These are phyloP conservation scores for Agelastica alni DNA, from an alignment of 2,888 invertebrate species.

Conservation along the genomic window DNA sequence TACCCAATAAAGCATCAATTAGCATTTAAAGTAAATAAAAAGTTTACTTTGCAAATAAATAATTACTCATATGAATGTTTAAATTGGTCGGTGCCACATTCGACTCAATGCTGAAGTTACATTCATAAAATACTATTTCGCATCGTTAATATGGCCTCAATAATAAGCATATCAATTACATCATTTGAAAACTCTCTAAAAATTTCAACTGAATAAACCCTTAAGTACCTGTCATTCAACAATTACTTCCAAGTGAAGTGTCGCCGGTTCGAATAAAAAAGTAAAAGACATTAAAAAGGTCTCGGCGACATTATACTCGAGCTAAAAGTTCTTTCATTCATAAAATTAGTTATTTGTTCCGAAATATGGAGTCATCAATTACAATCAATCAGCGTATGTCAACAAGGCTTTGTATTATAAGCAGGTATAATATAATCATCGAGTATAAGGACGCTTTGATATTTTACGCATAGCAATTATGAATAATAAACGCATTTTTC, in stretches of 20 bases:
- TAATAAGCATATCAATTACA: slow-evolving; percentile 15
- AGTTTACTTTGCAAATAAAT: too few relatives aligned
- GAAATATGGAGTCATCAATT: slow-evolving; percentile 43
- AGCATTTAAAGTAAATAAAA: too few relatives aligned
- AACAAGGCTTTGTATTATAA: slow-evolving; percentile 41
- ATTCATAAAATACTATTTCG: background rate
- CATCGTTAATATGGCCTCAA: slow-evolving; percentile 13
- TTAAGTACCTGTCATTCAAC: slow-evolving; percentile 44
- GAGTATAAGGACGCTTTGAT: slow-evolving; percentile 2
- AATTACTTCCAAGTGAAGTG: slow-evolving; percentile 41
- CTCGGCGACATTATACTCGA: slow-evolving; percentile 40
- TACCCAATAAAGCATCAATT: too few relatives aligned
- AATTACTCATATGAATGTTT: too few relatives aligned
- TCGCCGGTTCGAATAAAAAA: slow-evolving; percentile 37
- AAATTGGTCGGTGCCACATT: too few relatives aligned
- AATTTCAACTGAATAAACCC: slow-evolving; percentile 21
- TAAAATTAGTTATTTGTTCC: slow-evolving; percentile 44
- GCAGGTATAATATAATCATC: slow-evolving; percentile 44
- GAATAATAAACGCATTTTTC: slow-evolving; percentile 4
- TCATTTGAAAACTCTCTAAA: slow-evolving; percentile 11
- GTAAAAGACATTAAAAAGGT: slow-evolving; percentile 31
- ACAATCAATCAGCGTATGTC: slow-evolving; percentile 46
- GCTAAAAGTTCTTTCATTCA: slow-evolving; percentile 40
- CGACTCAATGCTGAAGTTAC: too few relatives aligned
- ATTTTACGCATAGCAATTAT: slow-evolving; percentile 7